Evolutionary conservation across 35 echinoderm and acorn worm species (phyloP), one percentile per base, ranked within the genome.

Genomic region (Chiridota heheva): DNA sequence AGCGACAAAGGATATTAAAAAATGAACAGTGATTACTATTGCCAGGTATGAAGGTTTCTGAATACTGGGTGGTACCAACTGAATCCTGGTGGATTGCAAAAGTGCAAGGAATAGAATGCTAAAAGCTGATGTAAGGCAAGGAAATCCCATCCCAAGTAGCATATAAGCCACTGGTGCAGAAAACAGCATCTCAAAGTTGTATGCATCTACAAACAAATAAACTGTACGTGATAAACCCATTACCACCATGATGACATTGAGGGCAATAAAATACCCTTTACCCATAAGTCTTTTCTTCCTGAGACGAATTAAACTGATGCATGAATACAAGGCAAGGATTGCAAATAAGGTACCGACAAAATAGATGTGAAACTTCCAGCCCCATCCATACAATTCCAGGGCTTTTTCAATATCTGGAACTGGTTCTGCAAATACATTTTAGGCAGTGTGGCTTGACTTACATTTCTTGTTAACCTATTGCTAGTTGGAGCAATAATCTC

Each of bases 41-140:
- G 84, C 80, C 28, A 98, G 71, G 58, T 69, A 83, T 57, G 76
- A 83, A 1, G 88, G 61, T 17, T 84, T 72, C 67, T 98, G 95
- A 42, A 98, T 84, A 36, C 86, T 88, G 0, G 79, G 89, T 28
- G 89, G 74, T 8, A 98, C 84, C 29, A 91, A 75, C 27, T 77
- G 83, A 18, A 81, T 98, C 48, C 81, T 88, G 17, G 95, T 98
- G 0, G 95, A 91, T 16, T 91, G 84, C 36, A 98, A 64, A 18
- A 98, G 42, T 15, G 95, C 95, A 44, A 98, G 46, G 51, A 91
- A 92, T 31, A 98, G 67, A 73, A 98, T 98, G 75, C 95, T 98
- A 46, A 98, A 98, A 1, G 95, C 89, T 7, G 95, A 98, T 12
- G 95, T 91, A 5, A 98, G 70, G 60, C 95, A 98, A 0, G 95